Percentiles rank a stretch among this genome's conserved stretches.
phyloP scores from a whole-genome alignment of 1,140 invertebrate genomes.

The Lerema accius region DNA sequence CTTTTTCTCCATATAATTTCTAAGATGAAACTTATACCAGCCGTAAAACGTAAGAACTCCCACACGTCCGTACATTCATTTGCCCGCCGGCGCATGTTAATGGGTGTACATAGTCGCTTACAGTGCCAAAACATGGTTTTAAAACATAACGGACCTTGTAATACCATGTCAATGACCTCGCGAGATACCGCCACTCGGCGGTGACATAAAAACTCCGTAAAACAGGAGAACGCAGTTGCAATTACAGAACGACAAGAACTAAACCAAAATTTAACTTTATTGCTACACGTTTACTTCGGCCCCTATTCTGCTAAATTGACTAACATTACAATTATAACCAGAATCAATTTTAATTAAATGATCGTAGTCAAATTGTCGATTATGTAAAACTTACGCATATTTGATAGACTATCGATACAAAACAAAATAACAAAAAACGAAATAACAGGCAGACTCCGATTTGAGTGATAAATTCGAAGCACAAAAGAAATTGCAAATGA shows the following conservation, averaged over 20 bases:
- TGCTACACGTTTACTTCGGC: background rate
- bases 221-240: conserved; percentile 5
- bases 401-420: no score
- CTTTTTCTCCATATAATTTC: no score
- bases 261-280: conserved; percentile 12
- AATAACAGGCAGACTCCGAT: no score
- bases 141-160: conserved; percentile 49
- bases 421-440: no score
- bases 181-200: background rate
- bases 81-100: conserved; percentile 44
- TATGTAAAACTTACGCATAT: no score
- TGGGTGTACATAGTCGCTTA: conserved; percentile 44
- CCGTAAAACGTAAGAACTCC: conserved; percentile 6
- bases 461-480: no score
- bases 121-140: conserved; percentile 62
- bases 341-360: no score
- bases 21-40: no score
- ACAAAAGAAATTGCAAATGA: no score
- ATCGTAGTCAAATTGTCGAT: no score
- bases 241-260: conserved; percentile 19
- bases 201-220: conserved; percentile 30
- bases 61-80: conserved; percentile 40
- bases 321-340: no score
- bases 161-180: conserved; percentile 28
- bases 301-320: no score